Evolutionary conservation across 2,888 invertebrate genomes (phyloP), one percentile per base, ranked within the genome.

Genomic region (Monoplex corrugatus): DNA sequence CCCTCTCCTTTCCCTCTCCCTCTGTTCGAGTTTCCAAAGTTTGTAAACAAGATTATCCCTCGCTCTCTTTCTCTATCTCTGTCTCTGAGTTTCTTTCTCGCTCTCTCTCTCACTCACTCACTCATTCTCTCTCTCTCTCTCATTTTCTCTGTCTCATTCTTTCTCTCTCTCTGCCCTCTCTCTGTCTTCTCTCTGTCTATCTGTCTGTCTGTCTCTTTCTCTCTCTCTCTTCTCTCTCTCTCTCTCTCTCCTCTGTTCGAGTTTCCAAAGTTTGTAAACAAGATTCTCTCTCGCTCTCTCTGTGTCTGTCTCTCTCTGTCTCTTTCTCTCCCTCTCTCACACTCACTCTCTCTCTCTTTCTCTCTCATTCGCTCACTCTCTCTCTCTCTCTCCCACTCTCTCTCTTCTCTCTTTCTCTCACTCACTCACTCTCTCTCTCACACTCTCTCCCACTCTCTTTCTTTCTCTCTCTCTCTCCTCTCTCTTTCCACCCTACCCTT

Each of bases 401-500:
- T 32, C 44, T 32, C 6, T 32, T 44, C 32, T 19, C 32, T 44
- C 44, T 16, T 28, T 44, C 35, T 82, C 35, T 23, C 19, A 35
- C 19, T 13, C 38, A 40, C 13, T 43, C 35, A 38, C 28, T 2
- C 44, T 19, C 50, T 19, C 50, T 19, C 19, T 50, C 19, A 50
- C 10, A 10, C 50, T 19, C 13, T 13, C 50, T 50, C 50, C 50
- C 50, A 50, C 10, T 50, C 50, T 50, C 50, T 13, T 13, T 13
- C 16, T 19, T 13, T 84, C 43, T 84, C 85, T 84, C 43, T 84
- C 84, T 84, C 43, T 84, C 84, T 84, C 10, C 40, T 38, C 40
- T 40, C 40, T 40, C 16, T 32, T 16, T 78, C 32, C 78, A 28
- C 78, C 32, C 78, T 78, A 23, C 32, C 78, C 6, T 40, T 35